Evolutionary conservation across 1,140 invertebrate genomes (phyloP), one percentile per base, ranked within the genome.

Genomic region (Phthorimaea operculella): DNA sequence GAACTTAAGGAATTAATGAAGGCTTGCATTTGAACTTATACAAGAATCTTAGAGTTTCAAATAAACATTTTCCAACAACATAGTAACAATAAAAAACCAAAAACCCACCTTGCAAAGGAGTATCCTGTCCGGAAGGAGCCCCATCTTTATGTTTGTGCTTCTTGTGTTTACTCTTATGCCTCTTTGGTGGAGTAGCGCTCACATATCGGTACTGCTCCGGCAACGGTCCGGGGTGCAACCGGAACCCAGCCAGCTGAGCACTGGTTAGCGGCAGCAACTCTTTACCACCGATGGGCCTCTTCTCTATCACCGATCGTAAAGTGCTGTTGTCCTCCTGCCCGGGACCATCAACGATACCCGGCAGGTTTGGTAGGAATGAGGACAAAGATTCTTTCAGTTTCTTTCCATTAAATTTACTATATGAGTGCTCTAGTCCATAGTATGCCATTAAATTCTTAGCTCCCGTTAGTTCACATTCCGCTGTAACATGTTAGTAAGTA

Each of bases 361-460:
- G 97, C 57, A 98, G 87, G 84, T 95, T 96, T 33, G 96, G 96
- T 53, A 99, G 87, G 81, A 99, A 98, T 12, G 96, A 96, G 36
- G 96, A 97, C 48, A 98, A 83, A 57, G 96, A 95, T 82, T 98
- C 96, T 79, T 97, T 98, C 5, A 97, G 89, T 86, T 96, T 98
- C 76, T 98, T 97, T n/a, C 96, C 96, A 87, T 95, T 97, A 86
- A 98, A 98, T 89, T 98, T 98, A 86, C 94, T 98, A 81, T 98
- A 98, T 16, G 96, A 96, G 86, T 98, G 96, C 86, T 98, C 96
- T 45, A 99, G 87, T 54, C 95, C 95, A 92, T 98, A 95, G 89
- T 96, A 93, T 65, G 92, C 92, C 93, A 99, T 97, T 81, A 99
- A 91, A 90, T 99, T 98, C 63, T 94, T 97, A 71, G 96, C 95